A percentile compares a stretch with the other conserved stretches of the same genome.
Evolutionary conservation across 64 coral and sea anemone species (phyloP).

Genomic region (Actinia tenebrosa): DNA sequence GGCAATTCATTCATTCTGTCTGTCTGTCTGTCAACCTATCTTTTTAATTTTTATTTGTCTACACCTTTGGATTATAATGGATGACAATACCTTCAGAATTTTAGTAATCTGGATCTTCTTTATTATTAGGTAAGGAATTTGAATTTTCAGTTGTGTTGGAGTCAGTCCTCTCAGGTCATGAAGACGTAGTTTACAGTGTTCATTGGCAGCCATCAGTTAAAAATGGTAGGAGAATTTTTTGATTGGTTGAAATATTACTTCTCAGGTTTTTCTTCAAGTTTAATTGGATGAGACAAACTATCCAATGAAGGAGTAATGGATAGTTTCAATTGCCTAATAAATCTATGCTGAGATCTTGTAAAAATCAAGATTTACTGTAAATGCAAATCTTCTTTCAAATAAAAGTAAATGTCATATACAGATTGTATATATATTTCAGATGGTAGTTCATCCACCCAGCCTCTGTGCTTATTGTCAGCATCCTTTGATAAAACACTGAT

Average conservation of each 20-base stretch:
- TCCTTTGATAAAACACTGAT: slow-evolving; percentile 94
- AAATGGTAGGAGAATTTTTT: slow-evolving; percentile 17
- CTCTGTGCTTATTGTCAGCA: slow-evolving; percentile 74
- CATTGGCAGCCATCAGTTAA: slow-evolving; percentile 77
- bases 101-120: not conserved
- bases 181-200: slow-evolving; percentile 90
- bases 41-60: too few relatives aligned
- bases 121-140: slow-evolving; percentile 39
- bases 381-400: too few relatives aligned
- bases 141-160: slow-evolving; percentile 91
- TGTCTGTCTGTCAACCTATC: not conserved
- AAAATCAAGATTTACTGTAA: too few relatives aligned
- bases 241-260: too few relatives aligned
- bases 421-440: not conserved
- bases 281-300: too few relatives aligned
- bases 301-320: too few relatives aligned
- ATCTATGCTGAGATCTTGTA: too few relatives aligned
- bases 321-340: too few relatives aligned
- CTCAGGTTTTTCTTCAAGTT: too few relatives aligned
- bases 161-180: slow-evolving; percentile 93
- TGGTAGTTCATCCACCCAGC: slow-evolving; percentile 47
- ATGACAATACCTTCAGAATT: too few relatives aligned
- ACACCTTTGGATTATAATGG: too few relatives aligned
- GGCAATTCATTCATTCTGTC: too few relatives aligned
- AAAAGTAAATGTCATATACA: not conserved